phyloP scores from a whole-genome alignment of 2,888 invertebrate species.

The Anoplius nigerrimus region DNA sequence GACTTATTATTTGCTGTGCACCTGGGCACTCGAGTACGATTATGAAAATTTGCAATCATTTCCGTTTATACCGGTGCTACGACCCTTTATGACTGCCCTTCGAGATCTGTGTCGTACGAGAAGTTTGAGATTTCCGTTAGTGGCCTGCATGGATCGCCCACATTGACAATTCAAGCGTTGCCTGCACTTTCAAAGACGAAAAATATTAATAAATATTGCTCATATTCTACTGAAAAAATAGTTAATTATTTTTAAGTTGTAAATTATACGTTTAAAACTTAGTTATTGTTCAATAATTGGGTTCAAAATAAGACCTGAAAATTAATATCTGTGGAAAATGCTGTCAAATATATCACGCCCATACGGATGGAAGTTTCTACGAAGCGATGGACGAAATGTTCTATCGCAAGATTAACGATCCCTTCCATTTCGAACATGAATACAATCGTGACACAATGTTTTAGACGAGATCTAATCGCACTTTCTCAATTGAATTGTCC shows the following conservation, averaged over 20 bases:
- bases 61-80: constrained; percentile 50
- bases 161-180: too few species aligned
- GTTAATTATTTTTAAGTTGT: too few species aligned
- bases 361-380: constrained; percentile 40
- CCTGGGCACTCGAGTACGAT: constrained; percentile 68
- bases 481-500: constrained; percentile 43
- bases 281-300: too few species aligned
- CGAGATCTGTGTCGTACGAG: constrained; percentile 40
- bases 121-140: constrained; percentile 64
- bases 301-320: too few species aligned
- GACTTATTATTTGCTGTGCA: constrained; percentile 59
- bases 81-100: constrained; percentile 53
- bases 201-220: too few species aligned
- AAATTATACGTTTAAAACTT: too few species aligned
- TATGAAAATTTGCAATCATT: constrained; percentile 67
- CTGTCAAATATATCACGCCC: too few species aligned
- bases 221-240: too few species aligned
- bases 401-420: too few species aligned
- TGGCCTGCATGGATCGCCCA: constrained; percentile 14
- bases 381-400: constrained; percentile 29
- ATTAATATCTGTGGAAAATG: too few species aligned
- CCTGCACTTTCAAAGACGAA: too few species aligned
- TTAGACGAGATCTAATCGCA: constrained; percentile 2
- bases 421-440: too few species aligned
- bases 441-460: neutral